Conservation (phyloP, 2,888 invertebrate genomes). For the Melanostoma scalare region DNA sequence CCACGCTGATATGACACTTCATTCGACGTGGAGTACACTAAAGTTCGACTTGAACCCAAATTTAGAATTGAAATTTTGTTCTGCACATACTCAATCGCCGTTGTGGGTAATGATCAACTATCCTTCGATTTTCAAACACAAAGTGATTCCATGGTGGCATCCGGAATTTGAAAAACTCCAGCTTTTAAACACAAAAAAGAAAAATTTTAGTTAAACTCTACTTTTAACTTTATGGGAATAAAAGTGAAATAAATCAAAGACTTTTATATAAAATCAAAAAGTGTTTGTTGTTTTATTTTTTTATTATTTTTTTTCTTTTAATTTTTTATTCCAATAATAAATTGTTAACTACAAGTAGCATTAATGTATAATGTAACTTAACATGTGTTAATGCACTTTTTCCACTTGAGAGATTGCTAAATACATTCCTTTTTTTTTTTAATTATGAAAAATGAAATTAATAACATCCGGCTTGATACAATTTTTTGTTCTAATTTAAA, state of each 20-base stretch:
- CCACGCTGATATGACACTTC: slow-evolving; percentile 75
- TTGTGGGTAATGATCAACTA: slow-evolving; percentile 81
- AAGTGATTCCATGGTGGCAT: slow-evolving; percentile 88
- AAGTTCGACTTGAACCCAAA: slow-evolving; percentile 83
- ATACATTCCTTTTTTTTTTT: slow-evolving; percentile 8
- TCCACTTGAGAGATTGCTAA: slow-evolving; percentile 64
- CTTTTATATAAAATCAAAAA: not conserved
- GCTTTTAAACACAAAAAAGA: slow-evolving; percentile 4
- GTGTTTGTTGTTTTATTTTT: too few species aligned
- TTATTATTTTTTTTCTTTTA: slow-evolving; percentile 36
- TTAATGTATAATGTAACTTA: slow-evolving; percentile 67
- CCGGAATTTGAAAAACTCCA: slow-evolving; percentile 79
- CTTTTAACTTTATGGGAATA: too few species aligned
- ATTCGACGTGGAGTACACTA: slow-evolving; percentile 79
- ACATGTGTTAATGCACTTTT: slow-evolving; percentile 71
- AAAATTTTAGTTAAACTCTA: not conserved
- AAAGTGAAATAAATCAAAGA: not conserved
- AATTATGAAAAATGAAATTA: slow-evolving; percentile 46
- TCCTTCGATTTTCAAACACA: slow-evolving; percentile 83
- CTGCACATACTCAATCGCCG: slow-evolving; percentile 77
- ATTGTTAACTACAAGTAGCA: slow-evolving; percentile 72
- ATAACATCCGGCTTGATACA: slow-evolving; percentile 50
- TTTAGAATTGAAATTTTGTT: slow-evolving; percentile 84
- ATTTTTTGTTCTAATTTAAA: slow-evolving; percentile 32
- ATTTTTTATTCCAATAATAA: slow-evolving; percentile 70